phyloP scores from a whole-genome alignment of 2,797 vertebrate species.

The Hozukius guyotensis region DNA sequence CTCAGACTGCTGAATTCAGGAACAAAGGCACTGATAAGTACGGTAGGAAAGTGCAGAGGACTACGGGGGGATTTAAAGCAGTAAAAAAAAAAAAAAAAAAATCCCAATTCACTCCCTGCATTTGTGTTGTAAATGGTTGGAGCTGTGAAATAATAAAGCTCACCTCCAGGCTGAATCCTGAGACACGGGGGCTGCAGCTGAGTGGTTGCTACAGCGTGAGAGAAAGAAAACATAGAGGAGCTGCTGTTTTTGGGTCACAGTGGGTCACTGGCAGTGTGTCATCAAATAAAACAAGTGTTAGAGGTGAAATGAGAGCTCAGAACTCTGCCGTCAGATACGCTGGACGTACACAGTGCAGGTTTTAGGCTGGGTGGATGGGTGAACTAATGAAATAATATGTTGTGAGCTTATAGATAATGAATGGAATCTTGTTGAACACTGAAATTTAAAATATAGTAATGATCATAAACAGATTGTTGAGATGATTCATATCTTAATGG shows the following conservation, averaged over 20 bases:
- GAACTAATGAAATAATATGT: not conserved
- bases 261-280: slow-evolving; percentile 25
- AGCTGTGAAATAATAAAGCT: slow-evolving; percentile 31
- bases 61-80: slow-evolving; percentile 52
- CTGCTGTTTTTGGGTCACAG: slow-evolving; percentile 27
- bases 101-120: slow-evolving; percentile 19
- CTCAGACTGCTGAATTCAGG: slow-evolving; percentile 75
- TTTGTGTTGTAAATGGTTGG: slow-evolving; percentile 41
- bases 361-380: not conserved
- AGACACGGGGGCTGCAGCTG: not conserved
- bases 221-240: slow-evolving; percentile 10
- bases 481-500: not conserved
- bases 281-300: slow-evolving; percentile 21
- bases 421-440: not conserved
- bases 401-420: not conserved
- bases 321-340: not conserved
- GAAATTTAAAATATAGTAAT: not conserved
- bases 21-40: slow-evolving; percentile 78
- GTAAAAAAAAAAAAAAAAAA: slow-evolving; percentile 19
- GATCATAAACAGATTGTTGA: not conserved
- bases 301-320: slow-evolving; percentile 28
- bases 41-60: slow-evolving; percentile 47
- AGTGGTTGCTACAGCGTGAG: not conserved
- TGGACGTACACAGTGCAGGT: not conserved
- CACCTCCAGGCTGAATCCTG: slow-evolving; percentile 18